Conservation (phyloP, 2,797 vertebrate genomes). For the Pogoniulus pusillus region DNA sequence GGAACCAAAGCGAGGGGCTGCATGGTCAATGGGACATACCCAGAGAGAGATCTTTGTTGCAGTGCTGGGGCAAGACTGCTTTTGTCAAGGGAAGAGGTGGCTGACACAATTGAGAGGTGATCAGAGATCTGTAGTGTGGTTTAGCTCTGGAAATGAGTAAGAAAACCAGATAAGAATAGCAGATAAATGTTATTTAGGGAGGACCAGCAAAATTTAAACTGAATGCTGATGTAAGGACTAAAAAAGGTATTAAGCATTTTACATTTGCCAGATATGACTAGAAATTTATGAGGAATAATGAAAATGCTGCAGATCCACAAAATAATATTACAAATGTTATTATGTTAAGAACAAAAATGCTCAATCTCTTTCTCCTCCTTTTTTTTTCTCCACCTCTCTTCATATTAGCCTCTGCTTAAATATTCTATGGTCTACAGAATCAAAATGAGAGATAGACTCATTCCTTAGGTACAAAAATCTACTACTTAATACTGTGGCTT, state of each 20-base stretch:
- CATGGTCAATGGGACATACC: not conserved
- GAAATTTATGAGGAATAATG: not conserved
- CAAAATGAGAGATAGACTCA: not conserved
- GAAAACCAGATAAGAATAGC: not conserved
- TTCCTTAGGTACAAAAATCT: not conserved
- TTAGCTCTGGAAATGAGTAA: not conserved
- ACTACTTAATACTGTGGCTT: not conserved
- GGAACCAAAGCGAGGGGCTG: not conserved
- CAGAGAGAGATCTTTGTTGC: not conserved
- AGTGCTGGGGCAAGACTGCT: not conserved
- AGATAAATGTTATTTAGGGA: not conserved
- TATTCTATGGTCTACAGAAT: not conserved
- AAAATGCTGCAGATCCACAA: not conserved
- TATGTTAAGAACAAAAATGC: not conserved
- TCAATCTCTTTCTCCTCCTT: not conserved
- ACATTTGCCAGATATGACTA: not conserved
- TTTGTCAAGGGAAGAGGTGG: not conserved
- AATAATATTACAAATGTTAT: not conserved
- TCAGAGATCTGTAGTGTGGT: not conserved
- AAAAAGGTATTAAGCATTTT: not conserved
- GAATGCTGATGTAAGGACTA: not conserved
- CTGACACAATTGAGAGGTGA: not conserved
- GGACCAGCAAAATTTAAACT: not conserved
- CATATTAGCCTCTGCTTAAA: not conserved
- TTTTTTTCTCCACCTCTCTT: not conserved